Base-by-base conservation (phyloP, 1,140 invertebrate genomes). In the Rhagoletis pomonella region DNA sequence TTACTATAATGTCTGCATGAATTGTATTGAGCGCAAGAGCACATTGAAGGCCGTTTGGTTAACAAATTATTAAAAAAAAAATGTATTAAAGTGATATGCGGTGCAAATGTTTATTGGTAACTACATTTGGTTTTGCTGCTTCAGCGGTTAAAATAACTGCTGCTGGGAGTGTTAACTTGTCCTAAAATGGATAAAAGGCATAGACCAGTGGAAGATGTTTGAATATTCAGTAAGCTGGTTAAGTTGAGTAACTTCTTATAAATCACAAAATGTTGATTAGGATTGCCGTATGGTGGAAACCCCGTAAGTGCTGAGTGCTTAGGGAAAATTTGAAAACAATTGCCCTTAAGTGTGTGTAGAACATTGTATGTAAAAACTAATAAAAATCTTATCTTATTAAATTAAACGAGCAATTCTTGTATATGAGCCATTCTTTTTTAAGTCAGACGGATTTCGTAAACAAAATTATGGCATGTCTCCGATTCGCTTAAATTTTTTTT, bases 21-120 rank as follows among this genome's bases (percentile, higher is more conserved):
- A 39, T 29, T 67, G 42, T 42, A 5, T 39, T 55, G 73, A 81
- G 73, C 44, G 39, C 44, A 50, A 50, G 69, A 50, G 69, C 69
- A 50, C 69, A 81, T 19, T 81, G 73, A 81, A 81, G 73, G 73
- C 73, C 73, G 73, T 81, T 81, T 81, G 73, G 73, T 50, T 55
- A 29, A n/a, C n/a, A 55, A 81, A 81, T 4, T 58, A 42, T 19
- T 19, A 55, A 55, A 14, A 47, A 50, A 50, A 81, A 81, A 81
- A 55, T 81, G 14, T 10, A 3, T 19, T 5, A 50, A 55, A 81
- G 44, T 55, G 12, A 81, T 17, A 14, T 42, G 3, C 47, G 19
- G 47, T 81, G 10, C 14, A 44, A 29, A n/a, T 19, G 50, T 1
- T 42, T 14, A 19, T 2, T 55, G 6, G 47, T 55, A 55, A 55